Conservation (phyloP, 1,140 invertebrate species). For the Drosophila sproati region DNA sequence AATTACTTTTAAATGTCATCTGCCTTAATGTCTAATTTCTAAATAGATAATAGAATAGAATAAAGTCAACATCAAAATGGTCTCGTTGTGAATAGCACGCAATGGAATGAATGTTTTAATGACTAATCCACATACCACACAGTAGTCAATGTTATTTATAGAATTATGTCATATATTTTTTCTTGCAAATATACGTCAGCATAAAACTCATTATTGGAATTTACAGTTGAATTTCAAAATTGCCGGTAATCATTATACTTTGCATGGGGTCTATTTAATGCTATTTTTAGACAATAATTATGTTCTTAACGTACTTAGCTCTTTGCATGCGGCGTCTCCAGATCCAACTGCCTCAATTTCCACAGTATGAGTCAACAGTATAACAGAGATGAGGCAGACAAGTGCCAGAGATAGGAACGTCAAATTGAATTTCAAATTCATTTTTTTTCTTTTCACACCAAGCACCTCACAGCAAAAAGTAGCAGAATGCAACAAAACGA, state of each 20-base stretch:
- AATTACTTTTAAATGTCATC: too few species aligned
- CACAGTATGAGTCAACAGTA: conserved; percentile 67
- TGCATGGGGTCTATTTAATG: conserved; percentile 6
- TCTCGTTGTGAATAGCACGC: too few species aligned
- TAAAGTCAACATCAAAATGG: too few species aligned
- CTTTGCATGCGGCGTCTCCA: conserved; percentile 58
- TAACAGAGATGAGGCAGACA: conserved; percentile 68
- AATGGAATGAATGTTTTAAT: too few species aligned
- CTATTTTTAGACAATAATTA: conserved; percentile 20
- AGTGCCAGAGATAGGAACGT: conserved; percentile 57
- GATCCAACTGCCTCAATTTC: conserved; percentile 40
- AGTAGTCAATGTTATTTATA: too few species aligned
- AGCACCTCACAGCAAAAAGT: conserved; percentile 26
- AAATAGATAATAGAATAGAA: too few species aligned
- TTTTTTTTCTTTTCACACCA: conserved; percentile 46
- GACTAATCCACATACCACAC: too few species aligned
- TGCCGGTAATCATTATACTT: neutral
- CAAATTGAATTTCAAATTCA: conserved; percentile 78
- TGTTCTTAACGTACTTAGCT: conserved; percentile 61
- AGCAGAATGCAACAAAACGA: conserved; percentile 24
- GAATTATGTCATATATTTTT: too few species aligned
- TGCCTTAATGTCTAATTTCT: too few species aligned
- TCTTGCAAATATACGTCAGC: neutral
- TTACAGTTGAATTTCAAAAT: neutral
- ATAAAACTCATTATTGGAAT: neutral